A percentile compares a stretch with the other conserved stretches of the same genome.
phyloP scores from a whole-genome alignment of 2,113 vertebrate genomes.

The Coptodon bakossiorum region DNA sequence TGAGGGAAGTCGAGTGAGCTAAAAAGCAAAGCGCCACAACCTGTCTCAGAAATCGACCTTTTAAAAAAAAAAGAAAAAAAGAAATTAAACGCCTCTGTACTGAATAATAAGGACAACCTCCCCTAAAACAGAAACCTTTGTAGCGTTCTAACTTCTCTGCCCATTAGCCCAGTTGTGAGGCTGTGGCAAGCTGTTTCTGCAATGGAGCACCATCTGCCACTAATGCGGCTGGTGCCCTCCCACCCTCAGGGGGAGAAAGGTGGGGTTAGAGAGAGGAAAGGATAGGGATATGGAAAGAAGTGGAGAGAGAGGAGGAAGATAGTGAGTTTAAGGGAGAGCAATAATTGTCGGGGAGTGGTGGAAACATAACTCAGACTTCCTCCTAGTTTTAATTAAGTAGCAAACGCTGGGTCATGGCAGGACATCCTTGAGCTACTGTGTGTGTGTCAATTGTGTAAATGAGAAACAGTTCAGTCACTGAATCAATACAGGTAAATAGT shows the following conservation, averaged over 20 bases:
- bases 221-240: slow-evolving; percentile 40
- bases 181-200: slow-evolving; percentile 59
- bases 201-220: slow-evolving; percentile 55
- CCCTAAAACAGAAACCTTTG: slow-evolving; percentile 3
- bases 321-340: not conserved
- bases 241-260: slow-evolving; percentile 13
- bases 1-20: not conserved
- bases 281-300: not conserved
- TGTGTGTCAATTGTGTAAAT: not conserved
- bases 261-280: not conserved
- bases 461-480: not conserved
- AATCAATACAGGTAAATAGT: not conserved
- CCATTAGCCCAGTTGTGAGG: slow-evolving; percentile 44
- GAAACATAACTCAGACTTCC: slow-evolving; percentile 3
- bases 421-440: not conserved
- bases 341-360: not conserved
- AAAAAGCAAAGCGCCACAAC: not conserved
- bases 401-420: slow-evolving; percentile 6
- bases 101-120: slow-evolving; percentile 28
- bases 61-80: not conserved
- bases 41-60: slow-evolving; percentile 14
- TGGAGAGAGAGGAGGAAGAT: not conserved
- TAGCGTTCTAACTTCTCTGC: slow-evolving; percentile 8
- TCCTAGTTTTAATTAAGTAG: slow-evolving; percentile 45
- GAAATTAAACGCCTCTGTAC: slow-evolving; percentile 12